These are phyloP conservation scores for Xyliphius kryptos DNA, from an alignment of 2,113 vertebrate species.

Conservation along the genomic window DNA sequence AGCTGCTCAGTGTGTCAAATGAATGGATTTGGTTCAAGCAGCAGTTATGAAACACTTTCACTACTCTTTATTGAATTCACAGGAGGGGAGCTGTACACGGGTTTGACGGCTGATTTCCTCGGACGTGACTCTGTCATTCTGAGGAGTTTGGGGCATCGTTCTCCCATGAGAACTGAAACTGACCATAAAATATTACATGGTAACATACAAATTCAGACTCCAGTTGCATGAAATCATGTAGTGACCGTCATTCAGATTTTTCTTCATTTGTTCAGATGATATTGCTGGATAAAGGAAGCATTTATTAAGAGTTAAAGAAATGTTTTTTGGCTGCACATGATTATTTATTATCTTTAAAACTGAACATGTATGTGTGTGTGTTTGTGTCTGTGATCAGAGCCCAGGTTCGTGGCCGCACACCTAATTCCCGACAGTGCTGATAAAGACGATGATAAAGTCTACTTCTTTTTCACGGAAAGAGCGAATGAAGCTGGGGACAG, in stretches of 20 bases:
- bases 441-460: constrained; percentile 84
- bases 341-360: no score
- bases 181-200: constrained; percentile 81
- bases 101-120: constrained; percentile 85
- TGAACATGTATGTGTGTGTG: constrained; percentile 4
- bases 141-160: constrained; percentile 72
- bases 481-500: constrained; percentile 68
- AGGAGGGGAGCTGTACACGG: constrained; percentile 82
- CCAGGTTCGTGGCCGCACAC: constrained; percentile 80
- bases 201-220: constrained; percentile 44
- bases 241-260: no score
- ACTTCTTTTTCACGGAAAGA: constrained; percentile 95
- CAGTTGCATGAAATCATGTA: constrained; percentile 15
- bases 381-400: no score
- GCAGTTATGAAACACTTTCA: no score
- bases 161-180: constrained; percentile 81
- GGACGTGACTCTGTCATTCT: constrained; percentile 81
- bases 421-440: constrained; percentile 83
- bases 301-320: no score
- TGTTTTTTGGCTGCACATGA: no score
- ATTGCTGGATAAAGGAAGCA: no score
- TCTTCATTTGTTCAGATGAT: no score
- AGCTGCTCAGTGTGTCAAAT: no score
- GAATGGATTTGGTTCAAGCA: no score
- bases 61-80: no score